Evolutionary conservation across 1,140 invertebrate species (phyloP).

Genomic region (Linepithema humile): DNA sequence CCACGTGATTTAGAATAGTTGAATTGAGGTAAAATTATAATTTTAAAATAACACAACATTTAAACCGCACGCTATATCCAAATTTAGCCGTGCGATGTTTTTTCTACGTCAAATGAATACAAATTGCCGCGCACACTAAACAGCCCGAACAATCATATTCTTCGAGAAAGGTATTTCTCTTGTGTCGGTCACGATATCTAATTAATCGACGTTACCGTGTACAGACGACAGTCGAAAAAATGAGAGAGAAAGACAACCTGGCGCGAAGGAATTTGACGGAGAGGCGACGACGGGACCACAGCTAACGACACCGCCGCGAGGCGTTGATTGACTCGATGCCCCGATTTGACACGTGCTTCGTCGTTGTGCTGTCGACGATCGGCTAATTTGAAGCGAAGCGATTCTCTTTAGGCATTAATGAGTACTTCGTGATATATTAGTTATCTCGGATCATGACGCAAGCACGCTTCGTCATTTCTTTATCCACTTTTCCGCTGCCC

Average conservation of each 20-base stretch:
- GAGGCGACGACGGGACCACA: background rate
- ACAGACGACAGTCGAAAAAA: background rate
- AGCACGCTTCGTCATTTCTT: background rate
- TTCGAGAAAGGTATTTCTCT: background rate
- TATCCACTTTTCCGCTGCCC: no score
- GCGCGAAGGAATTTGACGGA: constrained; percentile 22
- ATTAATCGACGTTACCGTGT: constrained; percentile 23
- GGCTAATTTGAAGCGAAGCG: constrained; percentile 69
- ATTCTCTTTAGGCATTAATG: constrained; percentile 62
- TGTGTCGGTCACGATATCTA: background rate
- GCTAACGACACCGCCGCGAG: constrained; percentile 50
- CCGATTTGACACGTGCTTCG: constrained; percentile 47
- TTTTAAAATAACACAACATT: background rate
- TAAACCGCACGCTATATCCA: background rate
- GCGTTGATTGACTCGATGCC: constrained; percentile 66
- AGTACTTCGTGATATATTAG: constrained; percentile 40
- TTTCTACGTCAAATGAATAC: background rate
- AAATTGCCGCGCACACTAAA: background rate
- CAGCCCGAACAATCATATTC: background rate
- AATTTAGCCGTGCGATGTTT: background rate
- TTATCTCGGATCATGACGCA: constrained; percentile 24
- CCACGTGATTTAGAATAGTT: background rate
- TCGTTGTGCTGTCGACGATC: constrained; percentile 13
- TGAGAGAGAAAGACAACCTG: background rate
- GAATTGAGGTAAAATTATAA: background rate